These are phyloP conservation scores for Cancer borealis DNA, from an alignment of 2,888 invertebrate species.

Conservation along the genomic window DNA sequence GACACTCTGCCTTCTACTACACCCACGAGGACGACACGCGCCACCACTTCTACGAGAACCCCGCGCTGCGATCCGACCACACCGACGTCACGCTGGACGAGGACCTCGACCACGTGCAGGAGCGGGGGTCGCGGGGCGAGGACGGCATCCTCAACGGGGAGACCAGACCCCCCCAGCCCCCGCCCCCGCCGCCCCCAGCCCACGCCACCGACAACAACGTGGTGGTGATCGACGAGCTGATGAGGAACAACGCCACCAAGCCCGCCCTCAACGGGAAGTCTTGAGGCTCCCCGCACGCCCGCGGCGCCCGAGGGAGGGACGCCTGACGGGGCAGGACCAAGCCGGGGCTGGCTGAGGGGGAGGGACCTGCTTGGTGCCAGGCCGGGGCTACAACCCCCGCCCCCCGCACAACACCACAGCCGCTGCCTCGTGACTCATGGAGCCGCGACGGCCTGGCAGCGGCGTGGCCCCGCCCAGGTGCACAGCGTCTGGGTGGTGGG, in stretches of 20 bases:
- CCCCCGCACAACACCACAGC: not conserved
- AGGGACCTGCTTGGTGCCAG: not conserved
- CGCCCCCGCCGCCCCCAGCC: constrained; percentile 13
- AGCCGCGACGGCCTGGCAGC: not conserved
- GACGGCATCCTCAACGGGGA: not conserved
- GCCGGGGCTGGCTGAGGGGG: not conserved
- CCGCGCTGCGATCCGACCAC: constrained; percentile 75
- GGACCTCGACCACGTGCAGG: constrained; percentile 71
- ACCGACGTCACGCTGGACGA: constrained; percentile 76
- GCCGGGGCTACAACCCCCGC: not conserved
- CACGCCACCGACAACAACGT: constrained; percentile 61
- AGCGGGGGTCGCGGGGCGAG: not conserved
- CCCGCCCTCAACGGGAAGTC: constrained; percentile 64
- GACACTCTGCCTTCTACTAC: constrained; percentile 88
- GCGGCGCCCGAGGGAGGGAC: constrained; percentile 51
- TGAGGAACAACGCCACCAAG: constrained; percentile 59
- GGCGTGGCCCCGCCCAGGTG: not conserved
- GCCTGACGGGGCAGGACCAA: constrained; percentile 8
- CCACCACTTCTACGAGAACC: constrained; percentile 76
- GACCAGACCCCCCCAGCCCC: not conserved
- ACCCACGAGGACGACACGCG: constrained; percentile 87
- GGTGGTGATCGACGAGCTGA: constrained; percentile 67
- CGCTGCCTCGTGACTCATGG: too few relatives aligned
- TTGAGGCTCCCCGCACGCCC: constrained; percentile 59
- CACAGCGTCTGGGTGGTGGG: not conserved